phyloP scores from a whole-genome alignment of 1,140 invertebrate species.

The Drosophila gunungcola region DNA sequence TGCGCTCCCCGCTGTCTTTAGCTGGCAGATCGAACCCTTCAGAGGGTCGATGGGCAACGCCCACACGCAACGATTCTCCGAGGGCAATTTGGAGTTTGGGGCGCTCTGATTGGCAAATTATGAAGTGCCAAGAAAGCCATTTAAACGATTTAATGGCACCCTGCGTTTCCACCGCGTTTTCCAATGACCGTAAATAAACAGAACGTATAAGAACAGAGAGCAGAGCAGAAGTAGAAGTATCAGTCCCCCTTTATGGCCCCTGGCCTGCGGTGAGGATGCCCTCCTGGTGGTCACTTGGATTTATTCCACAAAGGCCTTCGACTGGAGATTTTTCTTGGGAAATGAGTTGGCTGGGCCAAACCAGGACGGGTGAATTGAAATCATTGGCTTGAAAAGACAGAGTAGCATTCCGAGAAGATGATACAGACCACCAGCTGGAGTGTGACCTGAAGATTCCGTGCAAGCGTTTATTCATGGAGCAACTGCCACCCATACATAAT shows the following conservation, averaged over 20 bases:
- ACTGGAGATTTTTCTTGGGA: constrained; percentile 22
- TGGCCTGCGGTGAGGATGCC: constrained; percentile 29
- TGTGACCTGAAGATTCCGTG: constrained; percentile 3
- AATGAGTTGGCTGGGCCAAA: constrained; percentile 22
- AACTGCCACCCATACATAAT: not conserved
- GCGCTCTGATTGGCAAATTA: constrained; percentile 81
- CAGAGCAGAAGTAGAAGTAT: constrained; percentile 7
- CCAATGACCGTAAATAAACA: constrained; percentile 78
- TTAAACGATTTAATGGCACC: constrained; percentile 81
- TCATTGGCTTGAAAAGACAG: constrained; percentile 24
- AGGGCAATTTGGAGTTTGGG: constrained; percentile 70
- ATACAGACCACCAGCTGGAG: constrained; percentile 21
- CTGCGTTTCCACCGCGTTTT: constrained; percentile 50
- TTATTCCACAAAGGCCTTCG: constrained; percentile 22
- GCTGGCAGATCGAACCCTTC: constrained; percentile 41
- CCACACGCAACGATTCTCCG: constrained; percentile 65
- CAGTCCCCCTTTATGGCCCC: constrained; percentile 8
- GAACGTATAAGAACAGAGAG: constrained; percentile 16
- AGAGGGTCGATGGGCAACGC: constrained; percentile 61
- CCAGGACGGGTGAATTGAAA: constrained; percentile 19
- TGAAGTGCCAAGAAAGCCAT: constrained; percentile 81
- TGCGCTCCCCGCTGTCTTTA: constrained; percentile 41
- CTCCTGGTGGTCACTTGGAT: constrained; percentile 59
- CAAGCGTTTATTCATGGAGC: constrained; percentile 20
- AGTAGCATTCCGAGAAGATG: constrained; percentile 1